Base-by-base conservation (phyloP, 2,888 invertebrate species). In the Petrolisthes manimaculis region DNA sequence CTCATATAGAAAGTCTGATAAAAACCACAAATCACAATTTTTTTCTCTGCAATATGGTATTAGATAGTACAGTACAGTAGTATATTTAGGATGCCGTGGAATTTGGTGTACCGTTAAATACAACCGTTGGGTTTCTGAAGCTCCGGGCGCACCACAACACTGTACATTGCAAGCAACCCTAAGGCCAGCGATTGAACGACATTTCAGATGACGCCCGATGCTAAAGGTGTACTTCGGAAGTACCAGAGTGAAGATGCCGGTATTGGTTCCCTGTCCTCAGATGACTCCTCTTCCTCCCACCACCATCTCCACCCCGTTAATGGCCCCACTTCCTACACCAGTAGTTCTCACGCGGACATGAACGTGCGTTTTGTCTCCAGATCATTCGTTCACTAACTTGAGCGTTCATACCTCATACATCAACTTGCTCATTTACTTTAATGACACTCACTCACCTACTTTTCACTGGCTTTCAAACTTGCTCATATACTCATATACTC, bases 201-300 rank as follows among this genome's bases (percentile, higher is more conserved):
- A 83, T 86, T 86, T 86, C 89, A 89, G 95, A 94, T 96, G 90
- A 96, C 96, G 37, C 96, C 96, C 0, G 96, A 96, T 92, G 95
- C 95, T 24, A 96, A 96, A 92, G 89, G 89, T 67, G 85, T 89
- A n/a, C 85, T 89, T 53, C 87, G 78, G 74, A 89, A 89, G 83
- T 86, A 88, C 81, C 88, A 88, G 84, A 88, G 88, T 80, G 88
- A 88, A 74, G 88, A 88, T 67, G 82, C 88, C n/a, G 88, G 88
- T 85, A 79, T 88, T 80, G 84, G 84, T 80, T 84, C 84, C 21
- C 80, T 79, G 84, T 84, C 88, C 78, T 79, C 87, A 56, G 83
- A 87, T 79, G 88, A 88, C 74, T 80, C 88, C 74, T 37, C 37
- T 37, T 37, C 37, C 37, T 37, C 37, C 37, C 37, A 37, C 37